A percentile compares a stretch with the other conserved stretches of the same genome.
Conservation (phyloP, 1,140 invertebrate species). For the Parasteatoda tepidariorum region DNA sequence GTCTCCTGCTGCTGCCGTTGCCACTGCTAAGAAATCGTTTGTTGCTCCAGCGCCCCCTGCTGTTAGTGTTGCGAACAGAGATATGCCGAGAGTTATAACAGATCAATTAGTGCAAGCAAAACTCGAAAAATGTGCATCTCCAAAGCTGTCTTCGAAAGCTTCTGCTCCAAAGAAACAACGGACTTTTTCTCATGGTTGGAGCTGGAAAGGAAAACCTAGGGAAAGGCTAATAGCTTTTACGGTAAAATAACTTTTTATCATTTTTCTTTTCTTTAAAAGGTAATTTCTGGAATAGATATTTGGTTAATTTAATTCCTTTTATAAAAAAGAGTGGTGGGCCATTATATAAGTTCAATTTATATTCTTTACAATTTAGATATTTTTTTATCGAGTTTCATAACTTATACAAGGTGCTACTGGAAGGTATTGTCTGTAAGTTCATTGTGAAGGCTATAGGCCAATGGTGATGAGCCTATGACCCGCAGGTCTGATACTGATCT, state of each 20-base stretch:
- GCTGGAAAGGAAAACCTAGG: conserved; percentile 86
- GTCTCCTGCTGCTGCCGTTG: not conserved
- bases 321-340: too few species aligned
- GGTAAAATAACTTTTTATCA: conserved; percentile 30
- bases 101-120: conserved; percentile 35
- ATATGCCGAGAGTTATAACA: not conserved
- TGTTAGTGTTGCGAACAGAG: conserved; percentile 8
- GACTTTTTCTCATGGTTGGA: conserved; percentile 81
- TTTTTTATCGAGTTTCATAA: too few species aligned
- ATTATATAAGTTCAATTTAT: too few species aligned
- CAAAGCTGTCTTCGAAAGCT: conserved; percentile 12
- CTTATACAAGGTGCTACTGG: too few species aligned
- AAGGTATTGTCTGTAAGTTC: too few species aligned
- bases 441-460: too few species aligned
- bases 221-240: conserved; percentile 77
- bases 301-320: too few species aligned
- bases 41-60: conserved; percentile 13
- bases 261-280: not conserved
- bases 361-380: too few species aligned
- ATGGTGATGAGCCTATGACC: too few species aligned
- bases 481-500: too few species aligned
- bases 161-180: conserved; percentile 76
- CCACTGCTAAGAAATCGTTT: not conserved
- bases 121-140: conserved; percentile 21
- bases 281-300: not conserved